A percentile compares a stretch with the other conserved stretches of the same genome.
phyloP scores from a whole-genome alignment of 2,797 vertebrate genomes.

The Bovichtus diacanthus region DNA sequence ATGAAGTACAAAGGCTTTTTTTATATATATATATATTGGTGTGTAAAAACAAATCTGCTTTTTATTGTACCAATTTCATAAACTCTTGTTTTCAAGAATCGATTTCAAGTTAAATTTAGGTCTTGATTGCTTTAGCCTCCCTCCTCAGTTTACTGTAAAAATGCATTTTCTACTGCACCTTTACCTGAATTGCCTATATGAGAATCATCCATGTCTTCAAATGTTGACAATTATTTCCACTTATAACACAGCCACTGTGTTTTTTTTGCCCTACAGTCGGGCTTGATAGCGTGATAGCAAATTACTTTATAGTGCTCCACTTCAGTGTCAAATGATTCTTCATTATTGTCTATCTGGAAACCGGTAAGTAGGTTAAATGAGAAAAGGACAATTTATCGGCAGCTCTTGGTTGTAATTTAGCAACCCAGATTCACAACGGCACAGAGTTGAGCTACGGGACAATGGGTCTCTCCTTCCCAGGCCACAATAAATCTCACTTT shows the following conservation, averaged over 20 bases:
- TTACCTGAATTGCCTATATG: constrained; percentile 32
- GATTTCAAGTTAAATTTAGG: neutral
- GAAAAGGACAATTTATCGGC: constrained; percentile 79
- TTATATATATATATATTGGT: too few species aligned
- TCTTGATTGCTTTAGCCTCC: constrained; percentile 24
- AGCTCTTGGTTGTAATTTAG: constrained; percentile 79
- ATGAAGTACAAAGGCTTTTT: constrained; percentile 22
- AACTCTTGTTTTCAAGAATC: constrained; percentile 7
- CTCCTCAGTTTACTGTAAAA: constrained; percentile 22
- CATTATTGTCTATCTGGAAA: constrained; percentile 80
- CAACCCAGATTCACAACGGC: constrained; percentile 68
- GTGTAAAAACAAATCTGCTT: constrained; percentile 30
- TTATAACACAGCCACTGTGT: constrained; percentile 26
- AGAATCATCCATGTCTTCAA: constrained; percentile 41
- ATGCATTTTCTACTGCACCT: constrained; percentile 20
- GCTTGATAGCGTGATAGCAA: constrained; percentile 53
- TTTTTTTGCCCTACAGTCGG: constrained; percentile 26
- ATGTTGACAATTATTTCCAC: constrained; percentile 44
- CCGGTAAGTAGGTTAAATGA: constrained; percentile 80
- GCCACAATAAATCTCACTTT: constrained; percentile 81
- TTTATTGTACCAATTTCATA: constrained; percentile 31
- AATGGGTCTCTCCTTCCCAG: constrained; percentile 61
- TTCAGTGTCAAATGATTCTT: constrained; percentile 78
- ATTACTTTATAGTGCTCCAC: constrained; percentile 66
- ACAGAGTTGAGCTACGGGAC: constrained; percentile 72